Evolutionary conservation across 2,888 invertebrate genomes (phyloP), one percentile per base, ranked within the genome.

Genomic region (Orthosia incerta): DNA sequence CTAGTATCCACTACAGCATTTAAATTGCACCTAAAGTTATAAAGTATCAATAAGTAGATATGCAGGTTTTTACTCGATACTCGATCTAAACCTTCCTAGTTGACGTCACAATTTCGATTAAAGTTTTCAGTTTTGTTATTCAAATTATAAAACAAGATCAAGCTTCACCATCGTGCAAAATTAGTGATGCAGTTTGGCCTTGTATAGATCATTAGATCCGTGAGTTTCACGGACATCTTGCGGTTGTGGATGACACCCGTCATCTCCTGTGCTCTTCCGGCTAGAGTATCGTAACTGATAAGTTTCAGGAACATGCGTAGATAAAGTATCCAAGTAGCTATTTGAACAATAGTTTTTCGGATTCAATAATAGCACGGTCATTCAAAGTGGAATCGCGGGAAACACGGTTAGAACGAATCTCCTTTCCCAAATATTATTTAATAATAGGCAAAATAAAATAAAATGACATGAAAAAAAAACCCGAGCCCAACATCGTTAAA

Each of bases 211-310:
- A 4, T 15, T 39, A 9, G 3, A 55, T 56, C 59, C 66, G 71
- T 81, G 62, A 63, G 20, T 39, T 66, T 51, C 39, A 53, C 18
- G 11, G 23, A 3, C 55, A 53, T 64, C 55, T 5, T 81, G 82
- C 31, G 82, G 82, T 64, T 67, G 50, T 11, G 1, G 23, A 59
- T 23, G 50, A 57, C 16, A 26, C 53, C 53, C 18, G 31, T 20
- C 76, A 45, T 72, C 12, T 76, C 50, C 45, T 56, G 20, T 56
- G 50, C 26, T 31, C 51, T n/a, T 64, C 46, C 3, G 20, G 45
- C 18, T 63, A 26, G 50, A 62, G 51, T 62, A 55, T 59, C 50
- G 65, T 59, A 63, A 79, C 59, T 4, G 62, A 80, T 79, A 79
- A 4, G n/a, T 26, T 4, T 26, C 26, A 26, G 26, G 26, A 26